Evolutionary conservation across 2,797 vertebrate genomes (phyloP).

Genomic region (Pachyuromys duprasi): DNA sequence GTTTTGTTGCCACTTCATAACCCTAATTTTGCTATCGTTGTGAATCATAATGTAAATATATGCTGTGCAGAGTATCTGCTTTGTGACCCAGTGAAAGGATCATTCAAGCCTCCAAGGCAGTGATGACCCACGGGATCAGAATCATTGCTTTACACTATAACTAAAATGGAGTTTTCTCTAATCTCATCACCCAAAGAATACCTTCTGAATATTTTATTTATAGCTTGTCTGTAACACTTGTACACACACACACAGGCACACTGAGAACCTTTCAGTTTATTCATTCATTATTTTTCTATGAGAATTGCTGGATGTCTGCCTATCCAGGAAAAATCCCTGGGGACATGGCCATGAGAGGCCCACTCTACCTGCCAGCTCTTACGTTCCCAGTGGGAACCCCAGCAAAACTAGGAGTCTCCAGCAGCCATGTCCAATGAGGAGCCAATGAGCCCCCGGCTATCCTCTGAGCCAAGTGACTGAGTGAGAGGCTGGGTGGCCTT

Average conservation of each 20-base stretch:
- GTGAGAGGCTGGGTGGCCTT: not conserved
- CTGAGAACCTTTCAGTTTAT: not conserved
- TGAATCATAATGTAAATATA: not conserved
- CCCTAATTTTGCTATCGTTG: not conserved
- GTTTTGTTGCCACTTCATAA: not conserved
- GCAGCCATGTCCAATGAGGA: not conserved
- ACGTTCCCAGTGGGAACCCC: not conserved
- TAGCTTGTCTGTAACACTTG: not conserved
- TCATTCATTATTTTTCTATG: not conserved
- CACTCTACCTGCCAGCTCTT: no score
- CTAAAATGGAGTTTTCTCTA: not conserved
- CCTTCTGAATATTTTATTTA: not conserved
- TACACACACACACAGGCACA: not conserved
- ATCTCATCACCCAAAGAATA: not conserved
- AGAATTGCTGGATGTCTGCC: not conserved
- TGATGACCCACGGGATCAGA: not conserved
- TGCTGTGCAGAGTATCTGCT: not conserved
- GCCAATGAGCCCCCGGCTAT: fast-evolving
- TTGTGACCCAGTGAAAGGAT: not conserved
- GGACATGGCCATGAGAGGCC: not conserved
- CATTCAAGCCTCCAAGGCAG: not conserved
- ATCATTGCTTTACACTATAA: not conserved
- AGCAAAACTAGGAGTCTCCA: not conserved
- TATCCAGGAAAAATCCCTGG: not conserved
- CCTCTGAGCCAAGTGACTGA: not conserved